phyloP scores from a whole-genome alignment of 2,113 vertebrate species.

The Oncorhynchus gorbuscha region DNA sequence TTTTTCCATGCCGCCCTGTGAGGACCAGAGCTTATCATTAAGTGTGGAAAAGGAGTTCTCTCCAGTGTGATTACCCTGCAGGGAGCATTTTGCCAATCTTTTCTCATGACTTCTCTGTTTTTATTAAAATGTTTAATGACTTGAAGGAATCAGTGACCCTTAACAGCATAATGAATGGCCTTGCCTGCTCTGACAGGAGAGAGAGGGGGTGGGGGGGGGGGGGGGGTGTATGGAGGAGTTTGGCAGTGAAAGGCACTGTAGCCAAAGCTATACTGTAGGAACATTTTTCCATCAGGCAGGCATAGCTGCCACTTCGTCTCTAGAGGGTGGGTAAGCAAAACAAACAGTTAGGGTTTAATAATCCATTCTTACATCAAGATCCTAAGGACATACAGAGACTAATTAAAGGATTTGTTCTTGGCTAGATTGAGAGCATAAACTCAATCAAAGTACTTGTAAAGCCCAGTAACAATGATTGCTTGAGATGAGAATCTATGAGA shows the following conservation, averaged over 20 bases:
- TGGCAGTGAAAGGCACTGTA: background rate
- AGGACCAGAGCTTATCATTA: constrained; percentile 55
- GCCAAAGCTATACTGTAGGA: background rate
- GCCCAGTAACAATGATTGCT: background rate
- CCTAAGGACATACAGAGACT: background rate
- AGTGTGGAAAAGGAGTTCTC: constrained; percentile 38
- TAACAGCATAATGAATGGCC: constrained; percentile 49
- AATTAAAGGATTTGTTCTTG: background rate
- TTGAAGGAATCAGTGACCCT: constrained; percentile 64
- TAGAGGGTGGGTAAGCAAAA: background rate
- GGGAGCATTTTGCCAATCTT: constrained; percentile 45
- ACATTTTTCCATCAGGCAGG: background rate
- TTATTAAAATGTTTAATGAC: constrained; percentile 65
- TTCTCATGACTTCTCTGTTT: constrained; percentile 65
- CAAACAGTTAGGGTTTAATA: background rate
- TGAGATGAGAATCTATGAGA: no score
- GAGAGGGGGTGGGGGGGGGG: background rate
- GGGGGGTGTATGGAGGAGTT: background rate
- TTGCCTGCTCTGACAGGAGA: constrained; percentile 18
- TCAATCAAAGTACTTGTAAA: background rate
- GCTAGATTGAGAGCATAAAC: background rate
- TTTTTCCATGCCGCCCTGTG: constrained; percentile 34
- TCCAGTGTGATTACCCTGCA: constrained; percentile 39
- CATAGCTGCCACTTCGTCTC: background rate
- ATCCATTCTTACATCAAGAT: no score